These are phyloP conservation scores for Linyphia triangularis DNA, from an alignment of 2,888 invertebrate species.

Conservation along the genomic window DNA sequence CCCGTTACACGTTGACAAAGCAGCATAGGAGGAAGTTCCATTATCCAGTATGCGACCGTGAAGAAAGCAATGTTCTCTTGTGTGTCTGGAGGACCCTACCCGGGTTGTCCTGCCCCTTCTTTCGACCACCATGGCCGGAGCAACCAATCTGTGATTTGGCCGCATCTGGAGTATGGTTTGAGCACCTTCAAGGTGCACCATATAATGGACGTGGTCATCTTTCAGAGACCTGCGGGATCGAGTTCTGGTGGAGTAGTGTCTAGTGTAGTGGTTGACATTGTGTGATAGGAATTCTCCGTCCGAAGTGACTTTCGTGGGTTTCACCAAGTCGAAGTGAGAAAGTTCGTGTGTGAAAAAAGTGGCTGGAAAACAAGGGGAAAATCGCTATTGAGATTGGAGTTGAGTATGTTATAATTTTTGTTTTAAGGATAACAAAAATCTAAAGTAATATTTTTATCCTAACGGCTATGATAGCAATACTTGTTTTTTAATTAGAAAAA, in stretches of 20 bases:
- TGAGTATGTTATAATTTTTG: no score
- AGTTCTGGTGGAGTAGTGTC: not conserved
- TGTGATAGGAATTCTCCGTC: slow-evolving; percentile 41
- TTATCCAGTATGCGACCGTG: slow-evolving; percentile 81
- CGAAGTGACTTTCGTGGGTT: slow-evolving; percentile 53
- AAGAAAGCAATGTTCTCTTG: slow-evolving; percentile 81
- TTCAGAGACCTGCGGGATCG: slow-evolving; percentile 79
- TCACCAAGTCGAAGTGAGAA: slow-evolving; percentile 33
- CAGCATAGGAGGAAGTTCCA: slow-evolving; percentile 81
- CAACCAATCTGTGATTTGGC: slow-evolving; percentile 82
- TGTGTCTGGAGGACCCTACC: slow-evolving; percentile 77
- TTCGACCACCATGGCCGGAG: slow-evolving; percentile 80
- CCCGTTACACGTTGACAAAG: slow-evolving; percentile 82
- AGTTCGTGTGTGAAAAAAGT: slow-evolving; percentile 47
- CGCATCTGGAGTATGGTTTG: slow-evolving; percentile 81
- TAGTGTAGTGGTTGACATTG: slow-evolving; percentile 44
- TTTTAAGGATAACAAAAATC: no score
- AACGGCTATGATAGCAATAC: no score
- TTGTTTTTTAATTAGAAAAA: no score
- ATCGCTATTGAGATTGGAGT: not conserved
- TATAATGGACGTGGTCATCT: slow-evolving; percentile 81
- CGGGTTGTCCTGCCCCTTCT: slow-evolving; percentile 77
- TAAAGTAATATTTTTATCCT: no score
- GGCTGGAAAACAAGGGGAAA: not conserved
- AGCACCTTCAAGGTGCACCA: slow-evolving; percentile 80